A percentile compares a stretch with the other conserved stretches of the same genome.
These are phyloP conservation scores for Agrotis clavis DNA, from an alignment of 2,888 invertebrate species.

Conservation along the genomic window DNA sequence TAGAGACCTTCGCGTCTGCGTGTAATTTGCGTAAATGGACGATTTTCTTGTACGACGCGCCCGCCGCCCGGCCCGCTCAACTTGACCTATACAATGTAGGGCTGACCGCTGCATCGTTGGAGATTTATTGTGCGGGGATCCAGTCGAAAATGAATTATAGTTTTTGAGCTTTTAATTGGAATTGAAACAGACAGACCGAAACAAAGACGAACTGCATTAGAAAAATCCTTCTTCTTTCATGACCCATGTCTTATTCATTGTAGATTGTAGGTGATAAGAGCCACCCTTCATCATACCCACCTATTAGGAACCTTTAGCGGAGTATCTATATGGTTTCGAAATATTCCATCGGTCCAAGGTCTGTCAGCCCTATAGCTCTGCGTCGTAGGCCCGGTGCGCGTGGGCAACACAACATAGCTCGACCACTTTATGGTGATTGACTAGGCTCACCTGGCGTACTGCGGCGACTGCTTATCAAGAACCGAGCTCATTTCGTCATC, in stretches of 20 bases:
- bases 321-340: background rate
- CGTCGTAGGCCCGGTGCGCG: constrained; percentile 48
- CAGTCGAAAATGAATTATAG: background rate
- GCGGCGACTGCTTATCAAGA: constrained; percentile 39
- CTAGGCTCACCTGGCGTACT: constrained; percentile 36
- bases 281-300: background rate
- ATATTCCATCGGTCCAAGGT: background rate
- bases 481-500: constrained; percentile 35
- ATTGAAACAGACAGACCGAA: background rate
- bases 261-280: background rate
- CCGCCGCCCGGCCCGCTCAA: constrained; percentile 74
- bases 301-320: background rate
- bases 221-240: background rate
- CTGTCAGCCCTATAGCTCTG: constrained; percentile 42
- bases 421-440: constrained; percentile 56
- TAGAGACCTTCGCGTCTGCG: constrained; percentile 60
- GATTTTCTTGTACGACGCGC: constrained; percentile 69
- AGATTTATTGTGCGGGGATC: background rate
- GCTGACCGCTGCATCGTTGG: constrained; percentile 32
- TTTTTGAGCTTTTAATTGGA: background rate
- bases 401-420: constrained; percentile 53
- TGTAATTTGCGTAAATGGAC: constrained; percentile 76
- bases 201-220: background rate
- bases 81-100: constrained; percentile 81
- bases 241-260: background rate